Evolutionary conservation across 2,797 vertebrate genomes (phyloP).

Genomic region (Eutrigla gurnardus): DNA sequence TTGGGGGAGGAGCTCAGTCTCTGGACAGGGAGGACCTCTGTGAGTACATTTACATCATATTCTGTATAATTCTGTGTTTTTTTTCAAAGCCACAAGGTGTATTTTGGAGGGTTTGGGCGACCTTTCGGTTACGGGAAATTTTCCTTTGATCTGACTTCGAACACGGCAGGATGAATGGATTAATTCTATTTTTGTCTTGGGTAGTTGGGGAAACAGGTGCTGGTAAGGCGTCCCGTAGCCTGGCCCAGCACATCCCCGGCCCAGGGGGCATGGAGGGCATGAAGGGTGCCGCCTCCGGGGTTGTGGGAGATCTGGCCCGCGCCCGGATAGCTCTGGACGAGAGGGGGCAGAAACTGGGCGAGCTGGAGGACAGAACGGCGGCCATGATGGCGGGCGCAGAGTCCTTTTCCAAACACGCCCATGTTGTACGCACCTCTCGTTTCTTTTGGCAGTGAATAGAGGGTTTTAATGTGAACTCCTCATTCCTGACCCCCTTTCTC

Average conservation of each 20-base stretch:
- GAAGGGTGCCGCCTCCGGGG: slow-evolving; percentile 95
- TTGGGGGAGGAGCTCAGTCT: slow-evolving; percentile 96
- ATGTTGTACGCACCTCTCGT: slow-evolving; percentile 83
- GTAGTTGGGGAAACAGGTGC: slow-evolving; percentile 92
- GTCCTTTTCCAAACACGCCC: slow-evolving; percentile 96
- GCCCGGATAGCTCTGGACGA: slow-evolving; percentile 96
- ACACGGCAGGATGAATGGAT: neutral
- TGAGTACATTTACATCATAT: slow-evolving; percentile 80
- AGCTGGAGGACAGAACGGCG: slow-evolving; percentile 95
- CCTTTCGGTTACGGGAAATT: neutral
- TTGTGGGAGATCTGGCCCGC: slow-evolving; percentile 94
- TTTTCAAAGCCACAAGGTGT: neutral
- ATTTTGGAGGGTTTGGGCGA: neutral
- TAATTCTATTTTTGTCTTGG: slow-evolving; percentile 39
- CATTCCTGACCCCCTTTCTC: neutral
- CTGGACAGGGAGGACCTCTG: slow-evolving; percentile 98
- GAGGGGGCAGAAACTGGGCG: slow-evolving; percentile 95
- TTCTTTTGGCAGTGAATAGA: neutral
- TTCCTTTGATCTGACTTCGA: neutral
- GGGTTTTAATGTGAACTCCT: neutral
- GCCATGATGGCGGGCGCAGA: slow-evolving; percentile 97
- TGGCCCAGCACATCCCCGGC: slow-evolving; percentile 97
- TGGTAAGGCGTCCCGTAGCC: slow-evolving; percentile 93
- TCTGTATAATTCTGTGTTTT: neutral
- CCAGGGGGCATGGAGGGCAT: slow-evolving; percentile 95